These are phyloP conservation scores for Andrena chrysosceles DNA, from an alignment of 2,888 invertebrate species.

Conservation along the genomic window DNA sequence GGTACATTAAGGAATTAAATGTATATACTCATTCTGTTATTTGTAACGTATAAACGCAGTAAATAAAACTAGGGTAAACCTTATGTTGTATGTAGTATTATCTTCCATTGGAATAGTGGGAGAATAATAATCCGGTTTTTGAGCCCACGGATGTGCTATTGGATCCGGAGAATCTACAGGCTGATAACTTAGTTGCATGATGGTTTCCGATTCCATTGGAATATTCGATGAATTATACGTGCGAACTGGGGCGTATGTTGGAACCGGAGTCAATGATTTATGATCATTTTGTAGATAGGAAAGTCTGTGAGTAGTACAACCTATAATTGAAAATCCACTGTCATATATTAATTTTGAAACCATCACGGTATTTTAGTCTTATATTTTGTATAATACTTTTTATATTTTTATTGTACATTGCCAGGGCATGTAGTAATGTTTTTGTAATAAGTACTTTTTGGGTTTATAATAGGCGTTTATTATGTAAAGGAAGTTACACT, in stretches of 20 bases:
- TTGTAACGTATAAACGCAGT: not conserved
- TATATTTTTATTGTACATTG: no score
- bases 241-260: slow-evolving; percentile 85
- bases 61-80: slow-evolving; percentile 60
- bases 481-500: no score
- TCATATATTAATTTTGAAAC: no score
- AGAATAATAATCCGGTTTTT: slow-evolving; percentile 67
- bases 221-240: slow-evolving; percentile 86
- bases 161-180: slow-evolving; percentile 65
- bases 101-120: slow-evolving; percentile 77
- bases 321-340: slow-evolving; percentile 77
- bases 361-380: no score
- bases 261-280: slow-evolving; percentile 84
- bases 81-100: slow-evolving; percentile 81
- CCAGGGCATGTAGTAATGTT: no score
- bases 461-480: no score
- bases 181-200: slow-evolving; percentile 86
- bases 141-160: slow-evolving; percentile 73
- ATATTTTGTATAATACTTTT: no score
- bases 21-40: not conserved
- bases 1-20: not conserved
- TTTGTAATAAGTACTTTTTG: no score
- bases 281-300: slow-evolving; percentile 87
- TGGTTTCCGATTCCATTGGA: slow-evolving; percentile 86
- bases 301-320: slow-evolving; percentile 88